Conservation (phyloP, 2,113 vertebrate genomes). For the Crotalus horridus region DNA sequence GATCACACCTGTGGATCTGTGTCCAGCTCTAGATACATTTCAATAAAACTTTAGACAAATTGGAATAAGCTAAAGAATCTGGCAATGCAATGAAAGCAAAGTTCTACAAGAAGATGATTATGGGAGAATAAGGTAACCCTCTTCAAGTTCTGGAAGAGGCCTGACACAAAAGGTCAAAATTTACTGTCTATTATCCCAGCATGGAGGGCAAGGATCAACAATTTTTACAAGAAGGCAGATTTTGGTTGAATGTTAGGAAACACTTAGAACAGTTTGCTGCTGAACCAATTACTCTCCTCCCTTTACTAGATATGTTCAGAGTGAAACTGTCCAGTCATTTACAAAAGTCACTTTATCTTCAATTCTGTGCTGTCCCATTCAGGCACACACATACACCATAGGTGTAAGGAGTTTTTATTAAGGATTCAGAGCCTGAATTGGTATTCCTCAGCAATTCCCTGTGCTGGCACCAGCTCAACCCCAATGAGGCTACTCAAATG, state of each 20-base stretch:
- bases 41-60: background rate
- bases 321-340: background rate
- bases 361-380: background rate
- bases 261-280: background rate
- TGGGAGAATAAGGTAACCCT: background rate
- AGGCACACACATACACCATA: background rate
- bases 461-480: background rate
- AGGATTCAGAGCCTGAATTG: background rate
- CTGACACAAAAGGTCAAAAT: background rate
- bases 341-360: background rate
- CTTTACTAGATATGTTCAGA: background rate
- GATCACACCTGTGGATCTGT: background rate
- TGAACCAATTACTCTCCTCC: background rate
- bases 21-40: background rate
- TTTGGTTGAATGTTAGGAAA: background rate
- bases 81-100: background rate
- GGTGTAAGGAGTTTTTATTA: background rate
- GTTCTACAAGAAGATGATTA: background rate
- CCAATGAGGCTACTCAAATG: background rate
- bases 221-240: background rate
- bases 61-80: background rate
- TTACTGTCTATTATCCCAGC: background rate
- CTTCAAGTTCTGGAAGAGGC: background rate
- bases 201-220: background rate
- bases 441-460: background rate